Base-by-base conservation (phyloP, 2,797 vertebrate genomes). In the Melanitta fusca region DNA sequence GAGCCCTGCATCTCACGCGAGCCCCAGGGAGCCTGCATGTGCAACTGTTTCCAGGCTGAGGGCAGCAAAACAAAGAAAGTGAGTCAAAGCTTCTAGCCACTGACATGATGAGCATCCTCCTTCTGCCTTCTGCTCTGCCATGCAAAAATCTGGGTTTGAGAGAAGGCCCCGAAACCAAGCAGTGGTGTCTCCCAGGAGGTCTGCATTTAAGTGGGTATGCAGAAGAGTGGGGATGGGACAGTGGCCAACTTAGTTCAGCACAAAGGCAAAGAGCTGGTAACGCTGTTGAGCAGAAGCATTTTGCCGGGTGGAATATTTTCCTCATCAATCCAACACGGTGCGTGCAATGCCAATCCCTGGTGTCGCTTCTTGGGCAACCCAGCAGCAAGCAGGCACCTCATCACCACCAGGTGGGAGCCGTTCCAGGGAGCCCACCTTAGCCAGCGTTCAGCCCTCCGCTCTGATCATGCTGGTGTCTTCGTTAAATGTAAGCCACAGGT, bases 221-320 rank as follows among this genome's bases (percentile, higher is more conserved):
- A 20, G 28, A 41, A 19, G 39, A 64, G 4, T 13, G n/a, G 32
- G 54, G n/a, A 32, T 0, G 0, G n/a, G 38, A 57, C 43, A 68
- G n/a, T 4, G 32, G 53, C 16, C 30, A 80, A 18, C 6, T 19
- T 4, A 5, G 21, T 22, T 30, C 27, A 70, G 68, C 28, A 11
- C 13, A 30, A 65, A 16, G 41, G 13, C 38, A 64, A 36, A 58
- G 36, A 34, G 22, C 34, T 1, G 0, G 39, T 34, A 18, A 39
- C 13, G 1, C 20, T 22, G 24, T 11, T 17, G 30, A 62, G 49
- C 27, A 30, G 49, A 45, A 51, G 20, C 13, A 36, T 8, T 10
- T 15, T 41, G 36, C 13, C 41, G 57, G 18, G 54, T 47, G 45
- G 47, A 47, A 47, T 8, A 0, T 0, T n/a, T 73, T 22, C 27